These are phyloP conservation scores for Eubasilissa regina DNA, from an alignment of 1,140 invertebrate genomes.

Conservation along the genomic window DNA sequence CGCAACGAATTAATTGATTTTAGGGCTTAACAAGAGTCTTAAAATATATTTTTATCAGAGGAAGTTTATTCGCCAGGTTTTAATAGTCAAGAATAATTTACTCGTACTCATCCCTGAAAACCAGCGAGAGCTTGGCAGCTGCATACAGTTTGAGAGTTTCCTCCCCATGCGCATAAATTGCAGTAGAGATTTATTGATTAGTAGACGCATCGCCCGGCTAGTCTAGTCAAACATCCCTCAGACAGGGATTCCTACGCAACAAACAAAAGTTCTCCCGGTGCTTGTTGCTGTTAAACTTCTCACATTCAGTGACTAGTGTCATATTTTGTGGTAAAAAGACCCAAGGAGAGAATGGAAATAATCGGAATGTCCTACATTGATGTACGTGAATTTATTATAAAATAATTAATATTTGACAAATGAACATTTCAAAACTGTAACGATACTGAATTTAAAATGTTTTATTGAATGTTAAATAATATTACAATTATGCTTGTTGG, in stretches of 20 bases:
- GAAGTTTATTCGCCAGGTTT: too few relatives aligned
- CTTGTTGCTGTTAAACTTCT: neutral
- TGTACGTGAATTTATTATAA: too few relatives aligned
- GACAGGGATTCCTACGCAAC: neutral
- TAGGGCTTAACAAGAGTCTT: too few relatives aligned
- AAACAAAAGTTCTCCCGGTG: neutral
- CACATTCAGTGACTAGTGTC: neutral
- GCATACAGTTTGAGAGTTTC: too few relatives aligned
- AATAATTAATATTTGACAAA: too few relatives aligned
- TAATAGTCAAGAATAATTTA: too few relatives aligned
- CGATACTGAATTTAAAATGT: neutral
- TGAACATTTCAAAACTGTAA: neutral
- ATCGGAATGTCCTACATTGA: neutral
- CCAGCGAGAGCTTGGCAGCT: too few relatives aligned
- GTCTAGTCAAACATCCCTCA: neutral
- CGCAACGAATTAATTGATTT: too few relatives aligned
- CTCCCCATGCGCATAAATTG: conserved; percentile 16
- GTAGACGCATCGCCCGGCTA: conserved; percentile 2
- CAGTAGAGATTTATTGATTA: conserved; percentile 9
- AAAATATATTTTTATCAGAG: too few relatives aligned
- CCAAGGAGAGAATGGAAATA: neutral
- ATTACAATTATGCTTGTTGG: neutral
- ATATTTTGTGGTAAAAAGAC: neutral
- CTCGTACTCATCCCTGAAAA: too few relatives aligned
- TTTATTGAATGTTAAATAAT: neutral